Evolutionary conservation across 2,113 vertebrate species (phyloP), one percentile per base, ranked within the genome.

Genomic region (Serilophus lunatus): DNA sequence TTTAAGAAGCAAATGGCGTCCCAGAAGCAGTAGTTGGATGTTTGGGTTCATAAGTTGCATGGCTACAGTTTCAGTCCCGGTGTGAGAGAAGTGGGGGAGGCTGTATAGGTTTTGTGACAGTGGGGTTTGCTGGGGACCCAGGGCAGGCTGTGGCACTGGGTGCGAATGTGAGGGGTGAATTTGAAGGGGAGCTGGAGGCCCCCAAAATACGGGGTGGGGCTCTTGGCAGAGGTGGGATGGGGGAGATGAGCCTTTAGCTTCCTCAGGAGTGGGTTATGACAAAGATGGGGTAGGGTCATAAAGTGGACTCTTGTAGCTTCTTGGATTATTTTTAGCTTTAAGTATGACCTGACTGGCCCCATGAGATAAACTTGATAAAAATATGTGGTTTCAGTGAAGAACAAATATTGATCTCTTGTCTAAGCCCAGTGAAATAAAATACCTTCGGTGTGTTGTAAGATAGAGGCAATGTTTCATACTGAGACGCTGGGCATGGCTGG

Each of bases 11-110:
- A n/a, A 50, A 15, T 49, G 45, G 13, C 20, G 49, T 61, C 42
- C 60, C 51, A 75, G 47, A 45, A 91, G 36, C 40, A 22, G 35
- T 42, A 44, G 31, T 61, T 40, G 15, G 33, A 16, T 59, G 53
- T 13, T 69, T 14, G 28, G 5, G 4, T 54, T 85, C 8, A 0
- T n/a, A 35, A 49, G 25, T 40, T 36, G 26, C 13, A 2, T 24
- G 47, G 16, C 26, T 33, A 12, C 26, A 35, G n/a, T 29, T 84
- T 51, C 25, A 14, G 68, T 19, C 18, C 2, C 11, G 1, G 18
- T 24, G 10, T 0, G 0, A n/a, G 56, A 26, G 57, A n/a, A 18
- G 5, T 0, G 2, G 4, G 22, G 9, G 29, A 79, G 49, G 9
- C 64, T 78, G 36, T 19, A 69, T 49, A 35, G 40, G 13, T 4